These are phyloP conservation scores for Elegia similella DNA, from an alignment of 2,888 invertebrate genomes.

Conservation along the genomic window DNA sequence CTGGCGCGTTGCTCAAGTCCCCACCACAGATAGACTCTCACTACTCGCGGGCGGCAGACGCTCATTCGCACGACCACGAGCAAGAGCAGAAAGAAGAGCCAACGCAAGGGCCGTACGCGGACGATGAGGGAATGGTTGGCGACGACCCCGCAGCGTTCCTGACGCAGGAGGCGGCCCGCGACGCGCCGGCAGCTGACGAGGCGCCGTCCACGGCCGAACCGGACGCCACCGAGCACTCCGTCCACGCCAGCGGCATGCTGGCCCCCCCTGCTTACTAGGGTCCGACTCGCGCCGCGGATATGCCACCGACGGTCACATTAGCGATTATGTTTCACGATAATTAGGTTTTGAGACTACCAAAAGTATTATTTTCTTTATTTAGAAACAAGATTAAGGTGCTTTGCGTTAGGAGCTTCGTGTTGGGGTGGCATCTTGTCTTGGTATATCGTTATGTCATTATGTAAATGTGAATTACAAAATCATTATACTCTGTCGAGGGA, in stretches of 20 bases:
- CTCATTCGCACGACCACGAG: conserved; percentile 63
- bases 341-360: conserved; percentile 71
- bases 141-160: conserved; percentile 80
- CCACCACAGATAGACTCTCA: conserved; percentile 83
- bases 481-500: conserved; percentile 43
- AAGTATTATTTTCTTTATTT: conserved; percentile 71
- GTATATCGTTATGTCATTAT: conserved; percentile 44
- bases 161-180: conserved; percentile 59
- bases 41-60: conserved; percentile 78
- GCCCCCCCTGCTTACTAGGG: conserved; percentile 76
- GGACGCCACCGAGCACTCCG: conserved; percentile 79
- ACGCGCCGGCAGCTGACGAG: conserved; percentile 69
- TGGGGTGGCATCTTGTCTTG: conserved; percentile 50
- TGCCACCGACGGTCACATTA: conserved; percentile 32
- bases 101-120: conserved; percentile 85
- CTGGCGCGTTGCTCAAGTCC: conserved; percentile 71
- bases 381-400: conserved; percentile 45
- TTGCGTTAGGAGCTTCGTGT: conserved; percentile 51
- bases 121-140: conserved; percentile 77
- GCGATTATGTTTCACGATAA: conserved; percentile 40
- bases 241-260: conserved; percentile 80
- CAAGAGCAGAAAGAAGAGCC: conserved; percentile 69
- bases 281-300: conserved; percentile 38
- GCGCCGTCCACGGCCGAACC: conserved; percentile 82
- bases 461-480: conserved; percentile 60